phyloP scores from a whole-genome alignment of 2,113 vertebrate genomes.

The Cyanistes caeruleus region DNA sequence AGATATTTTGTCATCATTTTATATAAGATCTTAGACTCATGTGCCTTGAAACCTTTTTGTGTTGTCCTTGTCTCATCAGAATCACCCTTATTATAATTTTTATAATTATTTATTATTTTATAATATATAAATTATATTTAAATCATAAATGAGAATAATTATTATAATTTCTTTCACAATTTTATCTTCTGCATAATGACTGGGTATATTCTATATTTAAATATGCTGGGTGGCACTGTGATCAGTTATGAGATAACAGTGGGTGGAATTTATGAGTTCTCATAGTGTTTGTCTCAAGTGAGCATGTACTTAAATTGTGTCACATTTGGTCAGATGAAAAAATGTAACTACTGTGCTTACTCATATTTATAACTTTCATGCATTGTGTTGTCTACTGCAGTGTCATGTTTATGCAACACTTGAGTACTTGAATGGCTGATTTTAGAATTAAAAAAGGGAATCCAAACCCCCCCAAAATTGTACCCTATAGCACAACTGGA shows the following conservation, averaged over 20 bases:
- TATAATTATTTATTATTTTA: too few species aligned
- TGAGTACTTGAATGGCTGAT: not conserved
- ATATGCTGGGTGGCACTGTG: not conserved
- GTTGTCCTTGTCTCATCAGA: not conserved
- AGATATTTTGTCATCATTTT: not conserved
- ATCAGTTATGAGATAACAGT: not conserved
- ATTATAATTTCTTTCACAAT: not conserved
- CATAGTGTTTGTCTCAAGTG: not conserved
- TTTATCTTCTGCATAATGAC: not conserved
- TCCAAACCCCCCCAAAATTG: not conserved
- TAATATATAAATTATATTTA: too few species aligned
- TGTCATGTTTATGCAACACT: not conserved
- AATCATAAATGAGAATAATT: too few species aligned
- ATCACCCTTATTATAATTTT: not conserved
- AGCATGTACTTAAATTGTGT: not conserved
- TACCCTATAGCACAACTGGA: not conserved
- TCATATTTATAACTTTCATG: not conserved
- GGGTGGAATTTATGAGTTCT: not conserved
- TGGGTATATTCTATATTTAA: not conserved
- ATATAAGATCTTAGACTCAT: not conserved
- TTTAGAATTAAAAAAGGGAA: not conserved
- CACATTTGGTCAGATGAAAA: not conserved
- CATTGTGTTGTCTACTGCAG: not conserved
- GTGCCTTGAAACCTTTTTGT: not conserved
- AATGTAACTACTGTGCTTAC: not conserved